Evolutionary conservation across 2,888 invertebrate genomes (phyloP).

Genomic region (Monochamus alternatus): DNA sequence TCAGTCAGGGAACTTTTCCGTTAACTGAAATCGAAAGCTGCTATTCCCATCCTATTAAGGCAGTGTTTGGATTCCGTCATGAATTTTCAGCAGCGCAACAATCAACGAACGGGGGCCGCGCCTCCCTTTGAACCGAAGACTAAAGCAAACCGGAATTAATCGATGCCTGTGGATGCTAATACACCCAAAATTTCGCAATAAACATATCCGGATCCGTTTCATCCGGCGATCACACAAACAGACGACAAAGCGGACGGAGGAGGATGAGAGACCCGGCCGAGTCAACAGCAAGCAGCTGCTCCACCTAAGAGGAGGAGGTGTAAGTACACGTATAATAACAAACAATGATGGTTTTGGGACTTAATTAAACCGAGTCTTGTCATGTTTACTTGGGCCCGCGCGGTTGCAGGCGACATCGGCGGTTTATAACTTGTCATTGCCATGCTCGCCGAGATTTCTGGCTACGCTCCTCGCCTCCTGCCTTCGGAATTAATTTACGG

Average conservation of each 20-base stretch:
- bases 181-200: conserved; percentile 38
- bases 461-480: conserved; percentile 45
- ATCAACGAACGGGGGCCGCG: conserved; percentile 1
- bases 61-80: neutral
- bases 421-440: conserved; percentile 71
- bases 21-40: too few relatives aligned
- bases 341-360: conserved; percentile 69
- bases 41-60: too few relatives aligned
- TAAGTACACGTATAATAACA: conserved; percentile 66
- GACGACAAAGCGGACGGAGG: conserved; percentile 23
- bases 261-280: conserved; percentile 34
- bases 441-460: conserved; percentile 68
- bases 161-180: conserved; percentile 31
- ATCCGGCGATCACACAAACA: conserved; percentile 24
- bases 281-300: neutral
- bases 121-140: conserved; percentile 21
- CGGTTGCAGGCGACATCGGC: conserved; percentile 66
- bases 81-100: conserved; percentile 22
- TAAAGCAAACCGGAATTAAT: conserved; percentile 28
- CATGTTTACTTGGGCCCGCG: conserved; percentile 69
- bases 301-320: conserved; percentile 45
- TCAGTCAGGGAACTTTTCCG: too few relatives aligned
- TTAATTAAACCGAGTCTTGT: conserved; percentile 71
- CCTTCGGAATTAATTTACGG: conserved; percentile 65
- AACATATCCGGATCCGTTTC: conserved; percentile 37